Conservation (phyloP, 2,113 vertebrate genomes). For the Guaruba guarouba region DNA sequence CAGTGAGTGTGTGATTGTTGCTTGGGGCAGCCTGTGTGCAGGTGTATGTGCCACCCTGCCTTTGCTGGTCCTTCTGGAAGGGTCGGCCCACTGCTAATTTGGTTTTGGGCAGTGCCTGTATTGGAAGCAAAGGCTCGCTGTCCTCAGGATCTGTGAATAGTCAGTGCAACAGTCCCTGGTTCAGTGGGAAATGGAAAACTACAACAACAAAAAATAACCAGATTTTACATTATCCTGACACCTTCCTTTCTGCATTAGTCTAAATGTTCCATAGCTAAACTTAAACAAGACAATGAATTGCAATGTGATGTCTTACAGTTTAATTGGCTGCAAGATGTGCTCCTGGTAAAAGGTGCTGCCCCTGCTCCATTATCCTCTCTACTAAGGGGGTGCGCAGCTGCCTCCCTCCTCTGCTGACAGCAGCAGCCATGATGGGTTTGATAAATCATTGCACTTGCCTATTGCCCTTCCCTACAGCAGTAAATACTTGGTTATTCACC, state of each 20-base stretch:
- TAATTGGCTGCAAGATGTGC: accelerated
- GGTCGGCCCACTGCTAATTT: too few species aligned
- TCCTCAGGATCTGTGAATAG: neutral
- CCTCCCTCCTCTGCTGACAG: neutral
- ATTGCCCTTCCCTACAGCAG: accelerated
- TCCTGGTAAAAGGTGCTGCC: too few species aligned
- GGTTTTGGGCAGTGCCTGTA: neutral
- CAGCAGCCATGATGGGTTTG: neutral
- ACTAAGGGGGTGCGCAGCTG: neutral
- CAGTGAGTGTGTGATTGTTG: neutral
- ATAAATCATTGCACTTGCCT: too few species aligned
- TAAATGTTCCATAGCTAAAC: neutral
- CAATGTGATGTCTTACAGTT: neutral
- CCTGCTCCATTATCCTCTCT: too few species aligned
- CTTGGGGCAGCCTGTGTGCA: neutral
- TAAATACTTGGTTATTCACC: accelerated
- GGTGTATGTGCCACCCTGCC: neutral
- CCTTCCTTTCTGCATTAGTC: neutral
- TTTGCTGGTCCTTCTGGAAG: neutral
- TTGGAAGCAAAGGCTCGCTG: neutral
- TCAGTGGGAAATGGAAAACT: neutral
- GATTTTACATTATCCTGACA: neutral
- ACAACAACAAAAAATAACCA: too few species aligned
- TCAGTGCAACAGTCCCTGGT: neutral
- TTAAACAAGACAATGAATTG: neutral